Base-by-base conservation (phyloP, 2,113 vertebrate species). In the Callipepla squamata region DNA sequence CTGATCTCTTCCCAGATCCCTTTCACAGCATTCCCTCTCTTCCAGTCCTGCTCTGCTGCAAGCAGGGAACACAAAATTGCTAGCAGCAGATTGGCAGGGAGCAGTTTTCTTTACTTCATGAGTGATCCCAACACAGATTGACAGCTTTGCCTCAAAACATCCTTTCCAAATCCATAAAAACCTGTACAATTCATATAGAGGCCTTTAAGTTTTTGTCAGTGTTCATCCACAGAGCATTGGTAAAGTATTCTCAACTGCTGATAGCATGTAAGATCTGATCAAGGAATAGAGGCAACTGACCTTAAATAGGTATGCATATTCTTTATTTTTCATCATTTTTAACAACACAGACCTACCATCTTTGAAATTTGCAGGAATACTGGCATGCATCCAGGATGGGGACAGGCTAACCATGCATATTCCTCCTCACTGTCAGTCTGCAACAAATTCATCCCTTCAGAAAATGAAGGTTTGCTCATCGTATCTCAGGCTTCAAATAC, bases 361-460 rank as follows among this genome's bases (percentile, higher is more conserved):
- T 77, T 62, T 79, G 67, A 61, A 42, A 16, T 38, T 32, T 26
- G 12, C 1, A 10, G 32, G 73, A 81, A 61, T 0, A 0, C 4
- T 77, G 23, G 2, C 36, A 45, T 36, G 30, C 75, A 42, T 68
- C 30, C 34, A 74, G 44, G 26, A 77, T 2, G 8, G 51, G 22
- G 47, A 36, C 16, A 23, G 17, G 34, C 1, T 66, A 70, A 67
- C 48, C 0, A 0, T 45, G 10, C 2, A 7, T 34, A 6, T 53
- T 53, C 51, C 72, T 13, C 9, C 6, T 76, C 18, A 45, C 26
- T 63, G 15, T 20, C 26, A 87, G 28, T 45, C 55, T 6, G 7
- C 18, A 8, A 74, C 62, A 66, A 62, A 82, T 38, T 32, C 25
- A 63, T 11, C 59, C 47, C 40, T 80, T 82, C 23, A 85, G 21